Evolutionary conservation across 2,888 invertebrate genomes (phyloP).

Genomic region (Pycnomerus fuliginosus): DNA sequence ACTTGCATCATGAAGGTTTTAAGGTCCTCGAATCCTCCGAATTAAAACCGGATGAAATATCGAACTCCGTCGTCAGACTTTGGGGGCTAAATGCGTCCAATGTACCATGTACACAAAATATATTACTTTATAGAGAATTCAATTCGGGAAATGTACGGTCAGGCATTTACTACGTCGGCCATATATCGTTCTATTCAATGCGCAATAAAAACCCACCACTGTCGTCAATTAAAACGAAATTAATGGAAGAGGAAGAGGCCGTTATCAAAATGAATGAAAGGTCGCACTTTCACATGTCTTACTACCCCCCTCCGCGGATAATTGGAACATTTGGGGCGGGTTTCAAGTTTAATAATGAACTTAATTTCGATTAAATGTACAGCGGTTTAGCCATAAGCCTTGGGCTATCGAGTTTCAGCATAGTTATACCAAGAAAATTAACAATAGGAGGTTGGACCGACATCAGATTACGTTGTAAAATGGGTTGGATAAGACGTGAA

Average conservation of each 20-base stretch:
- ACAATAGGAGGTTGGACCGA: conserved; percentile 21
- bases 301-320: conserved; percentile 34
- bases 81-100: conserved; percentile 16
- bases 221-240: too few relatives aligned
- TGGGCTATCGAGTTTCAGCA: conserved; percentile 34
- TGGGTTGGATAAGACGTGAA: conserved; percentile 9
- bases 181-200: conserved; percentile 9
- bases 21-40: too few relatives aligned
- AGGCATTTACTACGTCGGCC: conserved; percentile 13
- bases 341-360: conserved; percentile 38
- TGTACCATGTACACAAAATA: conserved; percentile 19
- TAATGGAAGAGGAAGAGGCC: too few relatives aligned
- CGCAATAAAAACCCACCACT: conserved; percentile 13
- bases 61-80: conserved; percentile 15
- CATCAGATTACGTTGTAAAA: conserved; percentile 17
- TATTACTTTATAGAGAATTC: conserved; percentile 19
- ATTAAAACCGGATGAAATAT: conserved; percentile 18
- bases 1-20: too few relatives aligned
- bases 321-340: conserved; percentile 32
- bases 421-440: conserved; percentile 36
- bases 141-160: conserved; percentile 18
- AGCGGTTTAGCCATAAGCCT: conserved; percentile 36
- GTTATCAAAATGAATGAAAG: too few relatives aligned
- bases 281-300: too few relatives aligned
- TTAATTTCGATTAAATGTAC: conserved; percentile 41